Evolutionary conservation across 2,888 invertebrate species (phyloP).

Genomic region (Eumacrocentrus americanus): DNA sequence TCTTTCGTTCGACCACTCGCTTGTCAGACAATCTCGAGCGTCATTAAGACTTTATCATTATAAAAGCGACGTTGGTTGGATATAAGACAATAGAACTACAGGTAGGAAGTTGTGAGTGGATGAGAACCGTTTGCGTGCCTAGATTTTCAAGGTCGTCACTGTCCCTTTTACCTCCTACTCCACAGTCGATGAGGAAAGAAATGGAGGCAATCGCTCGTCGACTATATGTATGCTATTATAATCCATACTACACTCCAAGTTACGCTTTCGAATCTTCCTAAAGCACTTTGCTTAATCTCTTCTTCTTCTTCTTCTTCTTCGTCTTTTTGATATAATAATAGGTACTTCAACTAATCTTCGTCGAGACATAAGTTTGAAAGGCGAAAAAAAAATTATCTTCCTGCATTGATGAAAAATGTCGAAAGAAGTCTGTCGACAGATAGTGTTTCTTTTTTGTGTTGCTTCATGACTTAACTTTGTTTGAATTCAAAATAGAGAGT

Average conservation of each 20-base stretch:
- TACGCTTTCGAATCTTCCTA: neutral
- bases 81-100: constrained; percentile 4
- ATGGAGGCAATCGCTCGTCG: constrained; percentile 17
- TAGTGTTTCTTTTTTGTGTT: neutral
- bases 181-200: constrained; percentile 22
- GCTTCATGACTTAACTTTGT: neutral
- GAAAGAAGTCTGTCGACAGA: neutral
- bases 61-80: too few species aligned
- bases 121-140: constrained; percentile 32
- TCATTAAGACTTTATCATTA: neutral
- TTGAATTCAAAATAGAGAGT: neutral
- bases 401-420: neutral
- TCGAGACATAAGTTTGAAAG: neutral
- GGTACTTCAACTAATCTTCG: neutral
- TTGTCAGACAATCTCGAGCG: too few species aligned
- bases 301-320: too few species aligned
- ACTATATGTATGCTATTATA: too few species aligned
- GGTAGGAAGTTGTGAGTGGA: constrained; percentile 12
- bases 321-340: too few species aligned
- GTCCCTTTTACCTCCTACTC: constrained; percentile 30
- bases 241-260: too few species aligned
- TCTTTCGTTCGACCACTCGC: too few species aligned
- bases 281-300: too few species aligned
- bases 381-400: neutral
- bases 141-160: constrained; percentile 31